phyloP scores from a whole-genome alignment of 2,888 invertebrate genomes.

The Drosophila atripex region DNA sequence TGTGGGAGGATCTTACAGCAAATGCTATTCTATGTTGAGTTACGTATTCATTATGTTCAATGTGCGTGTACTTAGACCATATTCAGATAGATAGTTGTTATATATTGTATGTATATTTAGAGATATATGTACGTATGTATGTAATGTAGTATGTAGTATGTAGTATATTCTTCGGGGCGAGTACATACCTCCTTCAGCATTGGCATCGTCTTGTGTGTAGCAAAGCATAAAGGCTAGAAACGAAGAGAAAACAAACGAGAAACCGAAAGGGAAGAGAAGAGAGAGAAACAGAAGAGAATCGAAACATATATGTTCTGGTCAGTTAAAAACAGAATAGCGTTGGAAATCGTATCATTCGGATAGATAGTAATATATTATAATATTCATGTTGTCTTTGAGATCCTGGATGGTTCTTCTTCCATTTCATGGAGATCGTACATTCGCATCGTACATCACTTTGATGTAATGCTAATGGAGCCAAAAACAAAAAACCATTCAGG shows the following conservation, averaged over 20 bases:
- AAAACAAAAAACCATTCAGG: constrained; percentile 13
- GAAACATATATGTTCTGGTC: constrained; percentile 85
- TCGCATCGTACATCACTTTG: no score
- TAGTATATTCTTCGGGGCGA: constrained; percentile 60
- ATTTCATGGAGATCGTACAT: neutral
- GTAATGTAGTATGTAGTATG: neutral
- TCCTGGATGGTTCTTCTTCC: constrained; percentile 19
- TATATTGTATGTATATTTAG: constrained; percentile 37
- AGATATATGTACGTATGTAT: constrained; percentile 10
- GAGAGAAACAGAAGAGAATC: constrained; percentile 63
- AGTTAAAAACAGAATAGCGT: constrained; percentile 89
- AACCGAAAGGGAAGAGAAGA: constrained; percentile 37
- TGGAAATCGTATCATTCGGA: constrained; percentile 32
- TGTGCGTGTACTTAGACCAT: constrained; percentile 27
- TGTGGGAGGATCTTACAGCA: constrained; percentile 31
- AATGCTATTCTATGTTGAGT: constrained; percentile 40
- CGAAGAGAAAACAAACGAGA: constrained; percentile 64
- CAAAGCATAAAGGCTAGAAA: constrained; percentile 95
- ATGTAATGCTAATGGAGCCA: no score
- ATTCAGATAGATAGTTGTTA: constrained; percentile 39
- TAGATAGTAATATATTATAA: constrained; percentile 12
- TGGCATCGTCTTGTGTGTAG: constrained; percentile 96
- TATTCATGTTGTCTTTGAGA: constrained; percentile 5
- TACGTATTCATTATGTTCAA: constrained; percentile 21
- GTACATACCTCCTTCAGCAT: constrained; percentile 95